These are phyloP conservation scores for Oncopodura yosiiana DNA, from an alignment of 1,140 invertebrate genomes.

Conservation along the genomic window DNA sequence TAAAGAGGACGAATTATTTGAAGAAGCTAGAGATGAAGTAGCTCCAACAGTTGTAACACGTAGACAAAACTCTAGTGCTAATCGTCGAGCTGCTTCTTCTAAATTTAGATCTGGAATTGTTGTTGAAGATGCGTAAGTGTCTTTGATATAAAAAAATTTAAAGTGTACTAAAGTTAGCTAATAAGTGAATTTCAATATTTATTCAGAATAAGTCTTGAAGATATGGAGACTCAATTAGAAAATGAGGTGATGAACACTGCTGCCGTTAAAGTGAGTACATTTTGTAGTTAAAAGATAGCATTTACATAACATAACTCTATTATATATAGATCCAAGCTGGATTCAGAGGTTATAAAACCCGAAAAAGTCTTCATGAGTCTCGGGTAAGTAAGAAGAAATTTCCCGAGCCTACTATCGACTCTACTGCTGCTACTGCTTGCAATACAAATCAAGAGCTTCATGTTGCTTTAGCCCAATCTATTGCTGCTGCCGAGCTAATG, in stretches of 20 bases:
- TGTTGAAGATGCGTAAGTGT: constrained; percentile 15
- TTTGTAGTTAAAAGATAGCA: no score
- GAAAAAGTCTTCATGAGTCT: background rate
- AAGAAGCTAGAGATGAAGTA: no score
- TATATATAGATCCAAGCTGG: constrained; percentile 55
- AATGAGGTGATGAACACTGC: constrained; percentile 40
- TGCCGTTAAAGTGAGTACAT: constrained; percentile 49
- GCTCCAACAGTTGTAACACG: background rate
- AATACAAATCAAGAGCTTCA: background rate
- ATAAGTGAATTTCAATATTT: background rate
- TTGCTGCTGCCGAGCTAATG: no score
- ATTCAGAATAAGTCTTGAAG: constrained; percentile 16
- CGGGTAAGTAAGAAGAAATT: background rate
- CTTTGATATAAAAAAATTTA: no score
- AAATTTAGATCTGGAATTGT: constrained; percentile 23
- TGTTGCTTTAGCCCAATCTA: background rate
- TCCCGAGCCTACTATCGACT: background rate
- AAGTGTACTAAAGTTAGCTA: no score
- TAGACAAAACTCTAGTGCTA: background rate
- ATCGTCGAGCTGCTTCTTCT: background rate
- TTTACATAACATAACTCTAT: no score
- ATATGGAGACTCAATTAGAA: constrained; percentile 23
- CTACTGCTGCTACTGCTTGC: constrained; percentile 3
- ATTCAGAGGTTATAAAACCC: constrained; percentile 49
- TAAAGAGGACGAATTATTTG: no score